Percentiles rank a stretch among this genome's conserved stretches.
Evolutionary conservation across 2,113 vertebrate genomes (phyloP).

Genomic region (Argyrosomus japonicus): DNA sequence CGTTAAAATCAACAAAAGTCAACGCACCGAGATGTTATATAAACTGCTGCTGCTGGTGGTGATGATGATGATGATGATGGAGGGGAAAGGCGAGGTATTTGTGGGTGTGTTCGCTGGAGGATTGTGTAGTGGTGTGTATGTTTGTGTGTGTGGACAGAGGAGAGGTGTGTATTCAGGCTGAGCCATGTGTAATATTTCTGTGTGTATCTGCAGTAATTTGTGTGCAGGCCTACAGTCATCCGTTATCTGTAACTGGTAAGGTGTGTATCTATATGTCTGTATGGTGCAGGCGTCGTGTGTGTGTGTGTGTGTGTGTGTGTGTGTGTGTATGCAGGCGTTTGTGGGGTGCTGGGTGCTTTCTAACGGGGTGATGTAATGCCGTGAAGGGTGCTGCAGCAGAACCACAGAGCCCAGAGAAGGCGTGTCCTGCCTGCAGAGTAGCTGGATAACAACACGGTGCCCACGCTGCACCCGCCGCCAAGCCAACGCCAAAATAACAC

Average conservation of each 20-base stretch:
- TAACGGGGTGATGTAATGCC: slow-evolving; percentile 79
- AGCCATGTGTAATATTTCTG: background rate
- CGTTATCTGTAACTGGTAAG: background rate
- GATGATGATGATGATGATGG: background rate
- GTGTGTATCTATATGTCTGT: background rate
- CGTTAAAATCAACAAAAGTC: background rate
- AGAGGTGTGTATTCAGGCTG: background rate
- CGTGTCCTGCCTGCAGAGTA: slow-evolving; percentile 77
- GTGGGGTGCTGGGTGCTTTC: slow-evolving; percentile 63
- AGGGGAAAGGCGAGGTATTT: slow-evolving; percentile 2
- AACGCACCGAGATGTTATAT: slow-evolving; percentile 34
- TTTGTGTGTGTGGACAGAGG: background rate
- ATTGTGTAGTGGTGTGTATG: slow-evolving; percentile 15
- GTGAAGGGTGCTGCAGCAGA: slow-evolving; percentile 79
- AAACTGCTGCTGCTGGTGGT: slow-evolving; percentile 32
- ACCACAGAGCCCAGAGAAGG: slow-evolving; percentile 70
- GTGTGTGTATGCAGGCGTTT: background rate
- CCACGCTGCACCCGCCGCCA: slow-evolving; percentile 49
- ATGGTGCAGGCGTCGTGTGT: background rate
- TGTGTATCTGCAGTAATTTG: slow-evolving; percentile 8
- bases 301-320: background rate
- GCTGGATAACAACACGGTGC: slow-evolving; percentile 68
- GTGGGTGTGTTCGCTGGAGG: slow-evolving; percentile 42
- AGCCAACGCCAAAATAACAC: slow-evolving; percentile 21
- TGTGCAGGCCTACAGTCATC: background rate